Conservation (phyloP, 2,888 invertebrate species). For the Lomographa bimaculata region DNA sequence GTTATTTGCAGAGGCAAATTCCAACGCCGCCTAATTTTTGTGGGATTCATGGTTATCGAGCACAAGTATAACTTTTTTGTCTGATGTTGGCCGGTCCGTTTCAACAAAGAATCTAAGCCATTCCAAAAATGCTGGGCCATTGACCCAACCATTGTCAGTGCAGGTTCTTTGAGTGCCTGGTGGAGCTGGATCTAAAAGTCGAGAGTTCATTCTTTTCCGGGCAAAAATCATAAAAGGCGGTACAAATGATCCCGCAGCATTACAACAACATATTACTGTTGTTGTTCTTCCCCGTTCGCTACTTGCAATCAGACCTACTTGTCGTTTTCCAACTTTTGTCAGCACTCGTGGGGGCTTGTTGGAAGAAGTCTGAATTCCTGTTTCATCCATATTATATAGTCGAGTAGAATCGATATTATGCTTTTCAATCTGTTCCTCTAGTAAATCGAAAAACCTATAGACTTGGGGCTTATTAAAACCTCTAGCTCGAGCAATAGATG, state of each 20-base stretch:
- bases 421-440: constrained; percentile 13
- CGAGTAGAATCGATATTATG: constrained; percentile 25
- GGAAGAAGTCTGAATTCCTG: not conserved
- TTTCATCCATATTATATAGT: constrained; percentile 23
- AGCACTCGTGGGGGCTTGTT: constrained; percentile 23
- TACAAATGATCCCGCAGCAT: constrained; percentile 7
- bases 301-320: constrained; percentile 2
- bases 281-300: constrained; percentile 4
- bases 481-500: constrained; percentile 22
- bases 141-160: not conserved
- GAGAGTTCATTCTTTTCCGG: constrained; percentile 1
- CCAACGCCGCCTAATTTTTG: not conserved
- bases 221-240: constrained; percentile 3
- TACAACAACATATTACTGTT: constrained; percentile 7
- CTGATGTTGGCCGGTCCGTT: not conserved
- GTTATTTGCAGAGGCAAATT: constrained; percentile 1
- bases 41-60: constrained; percentile 5
- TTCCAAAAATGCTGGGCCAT: constrained; percentile 1
- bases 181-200: constrained; percentile 15
- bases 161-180: not conserved
- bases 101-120: constrained; percentile 2
- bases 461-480: no score
- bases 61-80: constrained; percentile 2
- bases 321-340: not conserved
- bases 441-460: constrained; percentile 21